Evolutionary conservation across 2,888 invertebrate species (phyloP).

Genomic region (Lottia gigantea): DNA sequence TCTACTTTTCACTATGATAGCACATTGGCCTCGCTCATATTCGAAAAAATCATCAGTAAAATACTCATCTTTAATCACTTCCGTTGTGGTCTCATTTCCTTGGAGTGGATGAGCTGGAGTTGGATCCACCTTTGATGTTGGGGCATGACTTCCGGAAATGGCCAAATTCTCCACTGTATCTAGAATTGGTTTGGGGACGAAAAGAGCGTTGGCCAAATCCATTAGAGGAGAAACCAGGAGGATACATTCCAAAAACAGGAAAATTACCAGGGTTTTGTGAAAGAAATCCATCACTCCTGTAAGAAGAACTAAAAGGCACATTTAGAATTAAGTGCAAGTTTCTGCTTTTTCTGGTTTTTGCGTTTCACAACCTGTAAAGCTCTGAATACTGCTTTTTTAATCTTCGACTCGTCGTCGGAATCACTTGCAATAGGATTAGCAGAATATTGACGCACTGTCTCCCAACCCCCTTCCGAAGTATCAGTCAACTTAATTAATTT

Average conservation of each 20-base stretch:
- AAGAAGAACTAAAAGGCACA: background rate
- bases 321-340: background rate
- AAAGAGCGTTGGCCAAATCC: background rate
- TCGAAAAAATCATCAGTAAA: background rate
- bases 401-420: conserved; percentile 23
- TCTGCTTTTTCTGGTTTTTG: background rate
- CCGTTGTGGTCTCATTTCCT: background rate
- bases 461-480: conserved; percentile 29
- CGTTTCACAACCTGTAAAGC: conserved; percentile 28
- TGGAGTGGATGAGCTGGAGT: background rate
- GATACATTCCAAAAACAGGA: no score
- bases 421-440: conserved; percentile 14
- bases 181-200: conserved; percentile 4
- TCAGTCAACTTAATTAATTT: conserved; percentile 31
- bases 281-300: background rate
- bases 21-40: background rate
- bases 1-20: background rate
- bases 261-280: background rate
- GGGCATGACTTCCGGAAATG: conserved; percentile 26
- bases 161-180: conserved; percentile 16
- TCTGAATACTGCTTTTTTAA: conserved; percentile 18
- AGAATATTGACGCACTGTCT: conserved; percentile 29
- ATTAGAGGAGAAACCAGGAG: no score
- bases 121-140: conserved; percentile 11
- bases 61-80: conserved; percentile 7